Percentiles rank a stretch among this genome's conserved stretches.
Evolutionary conservation across 1,140 invertebrate species (phyloP).

Genomic region (Tetramorium alpestre): DNA sequence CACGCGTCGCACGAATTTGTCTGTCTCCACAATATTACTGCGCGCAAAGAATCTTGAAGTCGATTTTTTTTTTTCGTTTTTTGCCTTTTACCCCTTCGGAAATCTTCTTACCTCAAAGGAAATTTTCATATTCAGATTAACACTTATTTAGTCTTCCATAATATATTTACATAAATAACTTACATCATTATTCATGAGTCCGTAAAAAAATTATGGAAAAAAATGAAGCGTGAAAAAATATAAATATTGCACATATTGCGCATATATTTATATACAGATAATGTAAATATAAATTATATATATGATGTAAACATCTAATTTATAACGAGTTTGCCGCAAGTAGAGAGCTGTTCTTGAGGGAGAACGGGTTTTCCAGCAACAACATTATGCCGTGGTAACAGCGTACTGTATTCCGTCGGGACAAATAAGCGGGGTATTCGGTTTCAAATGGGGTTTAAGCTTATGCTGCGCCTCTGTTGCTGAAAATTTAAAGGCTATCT

Average conservation of each 20-base stretch:
- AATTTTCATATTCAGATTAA: neutral
- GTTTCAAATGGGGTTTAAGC: conserved; percentile 58
- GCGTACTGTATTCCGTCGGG: conserved; percentile 35
- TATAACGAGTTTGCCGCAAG: conserved; percentile 29
- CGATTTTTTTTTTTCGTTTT: neutral
- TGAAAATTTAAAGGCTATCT: conserved; percentile 52
- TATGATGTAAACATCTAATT: conserved; percentile 47
- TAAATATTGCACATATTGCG: neutral
- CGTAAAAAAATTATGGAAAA: neutral
- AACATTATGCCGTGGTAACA: conserved; percentile 22
- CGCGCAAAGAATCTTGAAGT: neutral
- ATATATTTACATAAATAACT: conserved; percentile 2
- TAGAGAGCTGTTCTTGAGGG: neutral
- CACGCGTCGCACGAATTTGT: conserved; percentile 46
- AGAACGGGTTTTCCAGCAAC: conserved; percentile 35
- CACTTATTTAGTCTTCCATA: neutral
- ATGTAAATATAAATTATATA: conserved; percentile 20
- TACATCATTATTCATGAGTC: neutral
- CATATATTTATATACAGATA: neutral
- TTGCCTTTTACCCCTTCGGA: neutral
- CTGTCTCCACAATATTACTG: neutral
- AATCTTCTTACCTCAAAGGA: neutral
- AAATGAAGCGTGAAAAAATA: neutral
- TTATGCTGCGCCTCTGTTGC: conserved; percentile 16
- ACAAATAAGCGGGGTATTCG: conserved; percentile 56